These are phyloP conservation scores for Podilymbus podiceps DNA, from an alignment of 2,113 vertebrate species.

Conservation along the genomic window DNA sequence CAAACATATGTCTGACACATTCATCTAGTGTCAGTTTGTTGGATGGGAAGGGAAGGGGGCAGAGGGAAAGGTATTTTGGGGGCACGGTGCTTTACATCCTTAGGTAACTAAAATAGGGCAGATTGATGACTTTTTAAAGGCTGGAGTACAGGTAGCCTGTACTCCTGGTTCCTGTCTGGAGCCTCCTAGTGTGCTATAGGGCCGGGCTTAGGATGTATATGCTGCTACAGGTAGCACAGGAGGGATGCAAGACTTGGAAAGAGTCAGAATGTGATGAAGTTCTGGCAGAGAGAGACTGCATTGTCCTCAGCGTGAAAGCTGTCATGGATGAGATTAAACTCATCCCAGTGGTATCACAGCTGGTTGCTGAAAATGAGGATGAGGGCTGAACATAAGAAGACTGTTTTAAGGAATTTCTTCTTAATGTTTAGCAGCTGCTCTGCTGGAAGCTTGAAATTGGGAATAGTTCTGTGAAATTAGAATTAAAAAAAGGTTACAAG, in stretches of 20 bases:
- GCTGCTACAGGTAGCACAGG: too few relatives aligned
- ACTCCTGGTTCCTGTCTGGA: background rate
- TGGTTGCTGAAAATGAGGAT: background rate
- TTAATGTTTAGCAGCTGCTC: background rate
- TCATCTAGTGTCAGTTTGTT: background rate
- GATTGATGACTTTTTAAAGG: background rate
- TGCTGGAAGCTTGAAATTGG: background rate
- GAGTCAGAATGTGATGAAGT: background rate
- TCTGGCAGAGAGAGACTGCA: background rate
- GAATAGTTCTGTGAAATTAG: background rate
- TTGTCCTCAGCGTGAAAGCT: background rate
- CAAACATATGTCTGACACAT: background rate
- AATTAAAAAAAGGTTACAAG: background rate
- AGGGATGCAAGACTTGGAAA: background rate
- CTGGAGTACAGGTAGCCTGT: background rate
- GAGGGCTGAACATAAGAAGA: background rate
- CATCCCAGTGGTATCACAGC: background rate
- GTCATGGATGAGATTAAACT: background rate
- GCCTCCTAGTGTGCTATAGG: background rate
- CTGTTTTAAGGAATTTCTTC: background rate
- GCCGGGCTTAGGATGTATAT: background rate
- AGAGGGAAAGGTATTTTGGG: background rate
- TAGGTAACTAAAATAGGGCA: background rate
- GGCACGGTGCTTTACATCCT: background rate
- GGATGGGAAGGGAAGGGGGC: background rate